These are phyloP conservation scores for Burhinus oedicnemus DNA, from an alignment of 2,113 vertebrate genomes.

Conservation along the genomic window DNA sequence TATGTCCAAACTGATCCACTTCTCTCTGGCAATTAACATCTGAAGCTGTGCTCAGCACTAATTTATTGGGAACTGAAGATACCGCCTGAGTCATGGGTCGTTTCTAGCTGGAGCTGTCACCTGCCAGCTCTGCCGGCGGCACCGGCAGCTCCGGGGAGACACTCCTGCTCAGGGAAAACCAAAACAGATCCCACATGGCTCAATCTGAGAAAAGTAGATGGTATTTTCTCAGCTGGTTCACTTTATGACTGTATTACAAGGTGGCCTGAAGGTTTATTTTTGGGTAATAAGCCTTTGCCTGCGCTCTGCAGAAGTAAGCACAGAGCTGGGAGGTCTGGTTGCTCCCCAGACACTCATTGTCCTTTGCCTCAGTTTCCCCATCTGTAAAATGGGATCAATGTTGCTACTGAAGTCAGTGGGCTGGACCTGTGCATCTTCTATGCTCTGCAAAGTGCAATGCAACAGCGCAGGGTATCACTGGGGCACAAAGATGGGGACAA, in stretches of 20 bases:
- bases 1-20: neutral
- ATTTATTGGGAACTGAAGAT: neutral
- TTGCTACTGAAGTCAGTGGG: neutral
- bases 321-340: neutral
- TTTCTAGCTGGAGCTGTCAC: neutral
- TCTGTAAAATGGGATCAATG: fast-evolving
- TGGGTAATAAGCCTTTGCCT: neutral
- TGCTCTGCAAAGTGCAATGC: fast-evolving
- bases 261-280: neutral
- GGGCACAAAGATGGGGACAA: neutral
- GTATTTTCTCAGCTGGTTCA: neutral
- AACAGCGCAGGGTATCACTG: fast-evolving
- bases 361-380: neutral
- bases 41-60: neutral
- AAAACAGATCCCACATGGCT: neutral
- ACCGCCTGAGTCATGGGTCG: fast-evolving
- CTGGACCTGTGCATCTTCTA: neutral
- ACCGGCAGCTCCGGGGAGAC: neutral
- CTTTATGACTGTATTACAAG: neutral
- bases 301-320: neutral
- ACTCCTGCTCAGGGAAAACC: neutral
- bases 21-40: neutral
- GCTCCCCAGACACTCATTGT: fast-evolving
- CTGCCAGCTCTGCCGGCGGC: neutral
- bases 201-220: neutral